Percentiles rank a stretch among this genome's conserved stretches.
Conservation (phyloP, 2,888 invertebrate genomes). For the Amblyteles armatorius region DNA sequence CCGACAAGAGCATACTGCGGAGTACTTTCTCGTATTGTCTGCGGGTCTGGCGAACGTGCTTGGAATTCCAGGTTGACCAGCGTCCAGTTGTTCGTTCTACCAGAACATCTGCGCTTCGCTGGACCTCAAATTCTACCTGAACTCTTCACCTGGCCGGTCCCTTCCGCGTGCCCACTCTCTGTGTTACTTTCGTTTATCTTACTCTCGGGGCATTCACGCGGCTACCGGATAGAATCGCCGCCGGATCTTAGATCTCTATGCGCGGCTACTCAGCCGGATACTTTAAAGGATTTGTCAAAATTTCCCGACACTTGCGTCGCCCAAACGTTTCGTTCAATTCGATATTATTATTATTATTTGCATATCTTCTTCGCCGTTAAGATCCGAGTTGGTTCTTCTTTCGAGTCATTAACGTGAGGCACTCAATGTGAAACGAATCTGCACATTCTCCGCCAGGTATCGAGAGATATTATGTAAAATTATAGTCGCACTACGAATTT, state of each 20-base stretch:
- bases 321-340: neutral
- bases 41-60: constrained; percentile 45
- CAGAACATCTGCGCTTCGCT: constrained; percentile 58
- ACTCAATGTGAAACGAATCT: neutral
- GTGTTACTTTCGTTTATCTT: constrained; percentile 66
- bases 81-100: constrained; percentile 59
- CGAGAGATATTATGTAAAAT: neutral
- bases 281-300: constrained; percentile 17
- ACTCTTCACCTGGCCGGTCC: constrained; percentile 66
- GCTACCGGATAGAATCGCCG: constrained; percentile 59
- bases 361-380: neutral
- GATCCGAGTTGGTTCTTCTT: neutral
- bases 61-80: constrained; percentile 58
- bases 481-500: neutral
- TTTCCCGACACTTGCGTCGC: neutral
- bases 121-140: constrained; percentile 61
- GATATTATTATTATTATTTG: neutral
- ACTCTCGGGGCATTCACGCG: constrained; percentile 60
- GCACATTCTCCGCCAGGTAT: neutral
- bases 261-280: constrained; percentile 10
- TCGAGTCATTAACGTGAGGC: neutral
- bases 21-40: constrained; percentile 51
- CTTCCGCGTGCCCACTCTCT: constrained; percentile 27
- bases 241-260: constrained; percentile 13
- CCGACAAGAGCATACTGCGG: constrained; percentile 9